A percentile compares a stretch with the other conserved stretches of the same genome.
Evolutionary conservation across 2,888 invertebrate genomes (phyloP).

Genomic region (Gasteruption jaculator): DNA sequence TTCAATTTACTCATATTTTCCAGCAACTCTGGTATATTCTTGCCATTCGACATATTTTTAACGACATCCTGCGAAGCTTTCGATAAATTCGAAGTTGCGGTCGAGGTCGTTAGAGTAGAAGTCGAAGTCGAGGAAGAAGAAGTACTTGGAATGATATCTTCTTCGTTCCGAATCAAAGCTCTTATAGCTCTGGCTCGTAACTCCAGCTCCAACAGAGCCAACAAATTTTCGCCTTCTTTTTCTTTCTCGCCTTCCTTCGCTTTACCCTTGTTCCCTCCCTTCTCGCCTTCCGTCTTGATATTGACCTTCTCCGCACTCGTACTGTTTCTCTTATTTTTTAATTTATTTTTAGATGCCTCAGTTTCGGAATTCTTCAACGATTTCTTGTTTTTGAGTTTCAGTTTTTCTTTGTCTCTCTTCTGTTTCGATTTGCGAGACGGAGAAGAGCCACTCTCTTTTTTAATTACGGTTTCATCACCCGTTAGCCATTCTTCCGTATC

Average conservation of each 20-base stretch:
- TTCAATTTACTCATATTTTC: slow-evolving; percentile 25
- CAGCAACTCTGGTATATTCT: slow-evolving; percentile 29
- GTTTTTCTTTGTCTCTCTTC: slow-evolving; percentile 28
- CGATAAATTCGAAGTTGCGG: slow-evolving; percentile 19
- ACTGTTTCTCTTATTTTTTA: slow-evolving; percentile 24
- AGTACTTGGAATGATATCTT: slow-evolving; percentile 36
- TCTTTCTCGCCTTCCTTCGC: slow-evolving; percentile 37
- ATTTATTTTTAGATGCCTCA: slow-evolving; percentile 25
- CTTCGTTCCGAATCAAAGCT: slow-evolving; percentile 52
- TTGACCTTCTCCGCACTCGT: slow-evolving; percentile 16
- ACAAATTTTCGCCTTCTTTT: slow-evolving; percentile 50
- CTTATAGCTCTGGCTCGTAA: slow-evolving; percentile 60
- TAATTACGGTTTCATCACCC: slow-evolving; percentile 33
- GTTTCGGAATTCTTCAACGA: slow-evolving; percentile 24
- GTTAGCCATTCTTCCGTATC: slow-evolving; percentile 47
- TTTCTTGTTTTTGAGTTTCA: slow-evolving; percentile 25
- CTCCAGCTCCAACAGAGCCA: slow-evolving; percentile 58
- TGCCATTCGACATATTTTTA: slow-evolving; percentile 13
- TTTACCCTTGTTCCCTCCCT: slow-evolving; percentile 36
- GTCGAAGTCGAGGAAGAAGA: slow-evolving; percentile 15
- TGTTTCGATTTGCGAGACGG: slow-evolving; percentile 24
- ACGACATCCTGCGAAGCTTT: slow-evolving; percentile 20
- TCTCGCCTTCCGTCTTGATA: slow-evolving; percentile 21
- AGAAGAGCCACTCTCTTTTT: slow-evolving; percentile 30
- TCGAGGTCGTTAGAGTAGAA: slow-evolving; percentile 15